Base-by-base conservation (phyloP, 2,113 vertebrate genomes). In the Amphiprion ocellaris region DNA sequence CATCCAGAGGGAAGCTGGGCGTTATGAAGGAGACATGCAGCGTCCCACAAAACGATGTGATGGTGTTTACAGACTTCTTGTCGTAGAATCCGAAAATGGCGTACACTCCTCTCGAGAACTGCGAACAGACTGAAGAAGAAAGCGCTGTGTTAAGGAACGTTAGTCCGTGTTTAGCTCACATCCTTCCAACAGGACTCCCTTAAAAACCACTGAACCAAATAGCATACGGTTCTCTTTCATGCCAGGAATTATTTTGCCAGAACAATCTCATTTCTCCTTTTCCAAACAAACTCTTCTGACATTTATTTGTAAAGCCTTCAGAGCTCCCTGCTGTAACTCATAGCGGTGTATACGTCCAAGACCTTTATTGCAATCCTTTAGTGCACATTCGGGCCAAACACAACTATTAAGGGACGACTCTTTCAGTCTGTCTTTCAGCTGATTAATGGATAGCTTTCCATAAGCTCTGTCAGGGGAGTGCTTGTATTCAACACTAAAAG, bases 1-100 rank as follows among this genome's bases (percentile, higher is more conserved):
- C 97, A 82, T 99, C 98, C 90, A 98, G 96, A 19, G 98, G 98
- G 91, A 99, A 99, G 92, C 98, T 99, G 68, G 98, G 98, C 5
- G 98, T 99, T 89, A 99, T 99, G 89, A 99, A 99, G 89, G 98
- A 99, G 79, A 99, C 98, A 5, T 99, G 98, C 64, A 99, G 97
- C 1, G 98, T 99, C 74, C 98, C 98, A 59, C 98, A 99, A 84
- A 99, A 99, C 0, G 98, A 99, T 16, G 98, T 99, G 93, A 99
- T 99, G 79, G 98, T 99, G 92, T 99, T 99, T 87, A 99, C 97
- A 50, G 98, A 99, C 95, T 99, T 99, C 95, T 99, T 99, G 94
- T 99, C 98, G 33, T 99, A 99, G 95, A 99, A 99, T 90, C 98
- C 98, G 90, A 99, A 99, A 94, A 99, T 99, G 90, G 98, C 98